Evolutionary conservation across 2,888 invertebrate genomes (phyloP), one percentile per base, ranked within the genome.

Genomic region (Dusona sp.): DNA sequence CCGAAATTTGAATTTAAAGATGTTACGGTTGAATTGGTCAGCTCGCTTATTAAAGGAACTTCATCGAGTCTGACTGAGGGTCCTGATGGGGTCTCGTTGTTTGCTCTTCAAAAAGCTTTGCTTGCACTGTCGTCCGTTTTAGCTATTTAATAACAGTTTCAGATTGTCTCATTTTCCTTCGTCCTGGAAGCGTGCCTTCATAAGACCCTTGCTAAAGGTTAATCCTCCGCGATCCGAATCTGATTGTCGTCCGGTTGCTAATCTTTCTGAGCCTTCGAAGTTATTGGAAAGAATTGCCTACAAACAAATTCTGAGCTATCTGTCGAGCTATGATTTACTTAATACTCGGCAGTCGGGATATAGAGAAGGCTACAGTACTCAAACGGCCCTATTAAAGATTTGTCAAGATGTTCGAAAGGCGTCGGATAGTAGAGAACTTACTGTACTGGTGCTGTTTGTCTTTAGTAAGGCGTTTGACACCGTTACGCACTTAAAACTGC

Each of bases 241-340:
- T 4, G 70, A 79, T 19, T 36, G 45, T 4, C 36, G 70, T 1
- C 79, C 79, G 4, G 38, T 79, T 38, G 68, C 68, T 1, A 78
- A 78, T 48, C 33, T 78, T 19, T 33, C 22, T 48, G 64, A 57
- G 25, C 48, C 16, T 65, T 33, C 64, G 2, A 65, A 65, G 19
- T 6, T 33, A 2, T 19, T 65, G 2, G 64, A 65, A 33, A 33
- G 19, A 19, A 36, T 65, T 29, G 64, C 25, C 1, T 6, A 22
- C 6, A 25, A 9, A 11, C 57, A 57, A n/a, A 19, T 57, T 9
- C n/a, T n/a, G n/a, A n/a, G n/a, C n/a, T n/a, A n/a, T n/a, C n/a
- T n/a, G n/a, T n/a, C n/a, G n/a, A n/a, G n/a, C n/a, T n/a, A n/a
- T n/a, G n/a, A n/a, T n/a, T n/a, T n/a, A n/a, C n/a, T n/a, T n/a